phyloP scores from a whole-genome alignment of 2,797 vertebrate genomes.

The Rhinophrynus dorsalis region DNA sequence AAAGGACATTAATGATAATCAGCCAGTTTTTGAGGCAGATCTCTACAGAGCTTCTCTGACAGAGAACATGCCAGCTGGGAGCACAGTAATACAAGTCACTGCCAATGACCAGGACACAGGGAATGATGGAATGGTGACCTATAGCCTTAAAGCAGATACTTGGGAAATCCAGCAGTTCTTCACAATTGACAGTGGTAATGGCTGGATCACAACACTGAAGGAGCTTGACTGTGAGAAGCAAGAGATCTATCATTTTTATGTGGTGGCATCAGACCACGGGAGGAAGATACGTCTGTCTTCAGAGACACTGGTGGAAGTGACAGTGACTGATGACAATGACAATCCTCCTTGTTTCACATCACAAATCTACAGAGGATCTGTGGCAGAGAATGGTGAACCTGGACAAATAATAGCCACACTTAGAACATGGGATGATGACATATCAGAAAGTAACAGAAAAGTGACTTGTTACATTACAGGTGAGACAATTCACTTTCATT shows the following conservation, averaged over 20 bases:
- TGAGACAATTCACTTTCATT: conserved; percentile 56
- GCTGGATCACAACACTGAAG: conserved; percentile 86
- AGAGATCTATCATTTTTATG: conserved; percentile 79
- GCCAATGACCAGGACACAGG: conserved; percentile 92
- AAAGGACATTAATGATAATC: conserved; percentile 94
- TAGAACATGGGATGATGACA: conserved; percentile 82
- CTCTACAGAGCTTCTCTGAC: conserved; percentile 88
- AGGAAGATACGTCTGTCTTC: conserved; percentile 84
- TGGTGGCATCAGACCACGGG: conserved; percentile 89
- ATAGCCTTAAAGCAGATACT: conserved; percentile 76
- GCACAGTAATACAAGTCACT: conserved; percentile 93
- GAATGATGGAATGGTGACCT: conserved; percentile 86
- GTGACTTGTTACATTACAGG: conserved; percentile 95
- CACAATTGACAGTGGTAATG: conserved; percentile 83
- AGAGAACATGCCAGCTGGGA: conserved; percentile 93
- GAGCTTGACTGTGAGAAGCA: conserved; percentile 83
- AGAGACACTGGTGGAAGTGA: conserved; percentile 87
- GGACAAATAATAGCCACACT: conserved; percentile 81
- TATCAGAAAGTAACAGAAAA: conserved; percentile 85
- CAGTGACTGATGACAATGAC: conserved; percentile 92
- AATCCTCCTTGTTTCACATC: conserved; percentile 86
- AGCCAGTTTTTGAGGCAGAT: conserved; percentile 89
- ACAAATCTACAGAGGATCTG: conserved; percentile 80
- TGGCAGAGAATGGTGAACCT: conserved; percentile 82
- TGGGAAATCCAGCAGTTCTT: conserved; percentile 73